Conservation (phyloP, 2,888 invertebrate genomes). For the Troides aeacus region DNA sequence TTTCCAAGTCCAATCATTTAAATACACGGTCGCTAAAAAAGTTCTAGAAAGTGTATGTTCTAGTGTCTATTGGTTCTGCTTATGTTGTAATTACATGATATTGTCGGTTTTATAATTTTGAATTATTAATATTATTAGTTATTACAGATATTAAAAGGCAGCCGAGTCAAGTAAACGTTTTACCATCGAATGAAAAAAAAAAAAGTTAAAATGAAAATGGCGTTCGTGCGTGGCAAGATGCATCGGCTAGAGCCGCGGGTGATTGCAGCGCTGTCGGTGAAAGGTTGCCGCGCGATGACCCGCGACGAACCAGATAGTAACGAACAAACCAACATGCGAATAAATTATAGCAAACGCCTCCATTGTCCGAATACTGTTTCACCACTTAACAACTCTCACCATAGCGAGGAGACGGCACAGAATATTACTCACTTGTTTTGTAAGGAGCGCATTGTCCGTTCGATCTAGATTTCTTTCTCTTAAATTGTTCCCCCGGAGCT, state of each 20-base stretch:
- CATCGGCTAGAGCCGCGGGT: conserved; percentile 9
- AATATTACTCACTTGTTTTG: conserved; percentile 68
- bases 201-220: not conserved
- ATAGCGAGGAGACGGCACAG: conserved; percentile 61
- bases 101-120: too few relatives aligned
- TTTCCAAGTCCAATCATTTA: too few relatives aligned
- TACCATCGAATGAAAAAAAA: not conserved
- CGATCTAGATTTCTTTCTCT: conserved; percentile 67
- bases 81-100: too few relatives aligned
- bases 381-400: conserved; percentile 75
- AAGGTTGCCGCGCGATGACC: conserved; percentile 68
- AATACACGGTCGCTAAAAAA: too few relatives aligned
- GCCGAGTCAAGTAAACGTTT: not conserved
- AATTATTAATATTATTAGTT: too few relatives aligned
- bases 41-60: too few relatives aligned
- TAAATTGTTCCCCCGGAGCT: conserved; percentile 49
- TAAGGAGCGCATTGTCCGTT: conserved; percentile 70
- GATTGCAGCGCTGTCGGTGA: conserved; percentile 45
- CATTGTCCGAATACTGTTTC: conserved; percentile 64
- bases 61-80: too few relatives aligned
- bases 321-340: conserved; percentile 33
- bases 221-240: conserved; percentile 2
- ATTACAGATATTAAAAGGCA: not conserved
- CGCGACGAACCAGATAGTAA: conserved; percentile 41
- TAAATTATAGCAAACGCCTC: conserved; percentile 46